These are phyloP conservation scores for Drosophila parthenogenetica DNA, from an alignment of 2,888 invertebrate genomes.

Conservation along the genomic window DNA sequence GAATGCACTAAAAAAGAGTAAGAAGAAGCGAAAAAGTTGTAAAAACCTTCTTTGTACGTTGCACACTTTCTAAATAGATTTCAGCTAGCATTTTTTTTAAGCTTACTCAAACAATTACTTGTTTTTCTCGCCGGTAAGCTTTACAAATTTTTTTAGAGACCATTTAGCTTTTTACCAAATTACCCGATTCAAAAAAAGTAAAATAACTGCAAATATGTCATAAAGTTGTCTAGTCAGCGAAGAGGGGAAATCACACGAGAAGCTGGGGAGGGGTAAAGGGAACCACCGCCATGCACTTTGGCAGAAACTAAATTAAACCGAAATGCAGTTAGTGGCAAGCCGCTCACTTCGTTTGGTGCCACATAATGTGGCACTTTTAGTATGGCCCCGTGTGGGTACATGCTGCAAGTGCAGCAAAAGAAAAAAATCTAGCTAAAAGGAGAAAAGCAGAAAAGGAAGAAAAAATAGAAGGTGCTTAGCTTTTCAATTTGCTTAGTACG, in stretches of 20 bases:
- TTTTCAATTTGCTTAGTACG: slow-evolving; percentile 64
- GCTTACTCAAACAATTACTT: slow-evolving; percentile 11
- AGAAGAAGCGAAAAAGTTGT: background rate
- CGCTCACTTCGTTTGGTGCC: slow-evolving; percentile 43
- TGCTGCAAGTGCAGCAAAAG: slow-evolving; percentile 21
- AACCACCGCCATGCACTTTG: background rate
- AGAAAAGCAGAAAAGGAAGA: background rate
- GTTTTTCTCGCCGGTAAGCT: background rate
- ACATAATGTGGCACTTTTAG: slow-evolving; percentile 51
- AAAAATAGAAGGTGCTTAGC: slow-evolving; percentile 42
- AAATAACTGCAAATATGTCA: slow-evolving; percentile 29
- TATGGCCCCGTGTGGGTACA: slow-evolving; percentile 17
- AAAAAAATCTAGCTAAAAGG: background rate
- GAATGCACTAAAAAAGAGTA: background rate
- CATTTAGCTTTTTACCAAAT: slow-evolving; percentile 15
- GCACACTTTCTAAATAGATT: slow-evolving; percentile 23
- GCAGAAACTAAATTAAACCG: slow-evolving; percentile 33
- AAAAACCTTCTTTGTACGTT: slow-evolving; percentile 11
- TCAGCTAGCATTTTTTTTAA: slow-evolving; percentile 7
- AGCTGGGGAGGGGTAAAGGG: background rate
- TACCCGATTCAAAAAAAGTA: slow-evolving; percentile 7
- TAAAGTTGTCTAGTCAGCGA: slow-evolving; percentile 31
- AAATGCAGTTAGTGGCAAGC: slow-evolving; percentile 41
- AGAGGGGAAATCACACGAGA: background rate
- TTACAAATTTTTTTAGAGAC: slow-evolving; percentile 2